Base-by-base conservation (phyloP, 1,140 invertebrate species). In the Uloborus diversus region DNA sequence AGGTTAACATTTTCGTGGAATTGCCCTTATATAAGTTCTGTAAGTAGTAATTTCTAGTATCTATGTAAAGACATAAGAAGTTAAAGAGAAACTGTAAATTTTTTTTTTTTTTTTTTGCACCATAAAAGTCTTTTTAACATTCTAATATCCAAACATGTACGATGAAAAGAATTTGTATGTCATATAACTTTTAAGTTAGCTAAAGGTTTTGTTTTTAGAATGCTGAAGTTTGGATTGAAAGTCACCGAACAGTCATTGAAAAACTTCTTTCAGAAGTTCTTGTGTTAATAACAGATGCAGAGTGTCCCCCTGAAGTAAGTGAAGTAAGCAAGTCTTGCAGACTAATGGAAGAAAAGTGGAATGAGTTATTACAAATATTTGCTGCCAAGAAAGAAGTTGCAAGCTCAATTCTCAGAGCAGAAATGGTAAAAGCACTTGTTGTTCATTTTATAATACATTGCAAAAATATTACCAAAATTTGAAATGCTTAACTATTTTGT, bases 341-440 rank as follows among this genome's bases (percentile, higher is more conserved):
- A n/a, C n/a, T n/a, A n/a, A 79, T 79, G 59, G 33, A 66, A 42
- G 68, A 75, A 9, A 85, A 86, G 56, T 87, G 86, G 78, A 86
- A 89, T 85, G 87, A 89, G 17, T 85, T 93, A 14, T 89, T 91
- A 51, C 88, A 89, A 7, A 92, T 92, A 76, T 92, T 92, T 1
- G 88, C 89, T 20, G 91, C 92, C 79, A 88, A 94, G 32, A 91
- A 90, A 47, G 91, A 90, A 35, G 92, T 93, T 81, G 88, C 97
- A 33, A 94, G 96, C 83, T 88, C 94, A 32, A 94, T 94, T 0
- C 87, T 96, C 53, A 93, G 92, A 85, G 92, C 94, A 13, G 96
- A 97, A 86, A 94, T 95, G 88, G 86, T 86, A 83, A 80, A 75
- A n/a, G n/a, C n/a, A n/a, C n/a, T n/a, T n/a, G n/a, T n/a, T n/a